Percentiles rank a stretch among this genome's conserved stretches.
phyloP scores from a whole-genome alignment of 2,797 vertebrate species.

The Capromys pilorides region DNA sequence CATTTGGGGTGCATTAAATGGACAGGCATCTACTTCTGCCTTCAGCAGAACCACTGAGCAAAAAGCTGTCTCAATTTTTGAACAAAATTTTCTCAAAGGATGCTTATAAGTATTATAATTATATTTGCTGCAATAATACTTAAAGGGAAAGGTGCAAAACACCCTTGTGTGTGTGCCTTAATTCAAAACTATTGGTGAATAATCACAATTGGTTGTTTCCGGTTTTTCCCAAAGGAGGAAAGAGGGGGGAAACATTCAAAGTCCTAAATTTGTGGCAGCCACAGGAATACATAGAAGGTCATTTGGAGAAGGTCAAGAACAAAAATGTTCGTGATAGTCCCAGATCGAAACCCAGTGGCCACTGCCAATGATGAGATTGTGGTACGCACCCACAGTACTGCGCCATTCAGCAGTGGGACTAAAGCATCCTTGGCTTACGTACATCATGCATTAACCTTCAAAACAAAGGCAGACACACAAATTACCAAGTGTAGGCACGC shows the following conservation, averaged over 20 bases:
- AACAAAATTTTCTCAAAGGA: slow-evolving; percentile 10
- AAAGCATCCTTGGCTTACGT: background rate
- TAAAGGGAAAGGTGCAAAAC: slow-evolving; percentile 21
- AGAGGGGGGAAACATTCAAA: background rate
- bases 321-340: slow-evolving; percentile 1
- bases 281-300: background rate
- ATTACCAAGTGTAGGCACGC: background rate
- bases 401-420: background rate
- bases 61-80: background rate
- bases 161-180: background rate
- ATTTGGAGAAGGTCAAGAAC: slow-evolving; percentile 11
- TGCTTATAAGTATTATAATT: background rate
- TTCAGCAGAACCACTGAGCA: background rate
- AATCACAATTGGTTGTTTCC: background rate
- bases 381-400: background rate
- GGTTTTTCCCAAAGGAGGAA: slow-evolving; percentile 12
- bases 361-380: background rate
- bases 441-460: background rate
- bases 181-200: slow-evolving; percentile 17
- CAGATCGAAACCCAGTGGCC: background rate
- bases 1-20: background rate
- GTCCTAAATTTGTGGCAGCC: background rate
- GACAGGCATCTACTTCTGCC: background rate
- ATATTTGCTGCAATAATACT: background rate
- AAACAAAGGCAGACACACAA: slow-evolving; percentile 26